Base-by-base conservation (phyloP, 1,140 invertebrate genomes). In the Drosophila subpulchrella region DNA sequence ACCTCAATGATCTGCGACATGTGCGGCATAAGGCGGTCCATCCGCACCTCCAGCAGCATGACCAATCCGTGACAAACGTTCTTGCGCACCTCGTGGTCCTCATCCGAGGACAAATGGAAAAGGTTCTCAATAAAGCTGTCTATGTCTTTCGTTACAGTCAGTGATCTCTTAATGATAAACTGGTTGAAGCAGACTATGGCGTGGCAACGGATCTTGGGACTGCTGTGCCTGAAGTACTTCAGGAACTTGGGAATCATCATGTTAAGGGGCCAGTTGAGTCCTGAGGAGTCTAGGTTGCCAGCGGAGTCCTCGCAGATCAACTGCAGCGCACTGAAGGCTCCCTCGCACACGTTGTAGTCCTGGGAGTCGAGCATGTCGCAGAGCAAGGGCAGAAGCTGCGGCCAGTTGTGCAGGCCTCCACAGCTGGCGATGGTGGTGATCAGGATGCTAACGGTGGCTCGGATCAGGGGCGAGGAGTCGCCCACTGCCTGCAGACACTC, bases 281-380 rank as follows among this genome's bases (percentile, higher is more conserved):
- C 96, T 93, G 99, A 98, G 71, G 96, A 97, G 92, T 99, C 98
- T 48, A 99, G 93, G 61, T 96, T 93, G 85, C 99, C 98, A 0
- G 98, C 96, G 17, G 97, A 98, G 93, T 99, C 99, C 94, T 99
- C 99, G 94, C 98, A 99, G 30, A 99, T 99, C 93, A 99, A 99
- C 92, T 99, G 98, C 57, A 99, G 92, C 6, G 99, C 98, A 83
- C 98, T 98, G 94, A 99, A 99, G 38, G 99, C 97, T 86, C 99
- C 99, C 95, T 99, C 98, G 93, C 98, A 98, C 72, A 98, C 95
- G 95, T 98, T 98, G 88, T 98, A 98, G 92, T 99, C 97, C 82
- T 97, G 96, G 4, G 97, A 97, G 91, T 99, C 98, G n/a, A 99
- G 94, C 96, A 99, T 97, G 81, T 96, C 95, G 93, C 98, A 99